Base-by-base conservation (phyloP, 2,888 invertebrate species). In the Lasioglossum vierecki region DNA sequence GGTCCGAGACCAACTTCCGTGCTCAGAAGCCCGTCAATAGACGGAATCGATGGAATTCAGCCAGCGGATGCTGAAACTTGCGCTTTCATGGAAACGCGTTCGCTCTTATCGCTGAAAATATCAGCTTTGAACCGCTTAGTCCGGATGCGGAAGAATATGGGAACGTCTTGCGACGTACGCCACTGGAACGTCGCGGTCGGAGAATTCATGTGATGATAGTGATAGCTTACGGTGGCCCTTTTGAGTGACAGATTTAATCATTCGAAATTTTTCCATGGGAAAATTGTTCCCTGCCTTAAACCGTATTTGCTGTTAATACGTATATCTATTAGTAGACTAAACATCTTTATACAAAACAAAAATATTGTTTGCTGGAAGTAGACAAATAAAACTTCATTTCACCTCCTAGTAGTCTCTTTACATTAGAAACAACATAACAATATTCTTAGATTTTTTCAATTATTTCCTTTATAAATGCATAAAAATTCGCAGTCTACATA, bases 21-120 rank as follows among this genome's bases (percentile, higher is more conserved):
- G 46, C 22, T 3, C 57, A 44, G 66, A 26, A 74, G 76, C 73
- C 60, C 66, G 80, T 77, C 72, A 30, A 88, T 85, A 74, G 80
- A 85, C 79, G 57, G 35, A 41, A 63, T 79, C 72, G 76, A 68
- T 41, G 39, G n/a, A 49, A n/a, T 18, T 9, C 70, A 18, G 46
- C 35, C 63, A 8, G 41, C 26, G 39, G 49, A 63, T n/a, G 46
- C 39, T 46, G 75, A 60, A 60, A 78, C 77, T 77, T 75, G 15
- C 26, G 63, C 72, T 57, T 83, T 80, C 44, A 30, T 49, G 77
- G 39, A 30, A 79, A 57, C 41, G 18, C 39, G 49, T 15, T 60
- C n/a, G 66, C 26, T 22, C 30, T 26, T 66, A 49, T n/a, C 80
- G 15, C 53, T 39, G 30, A 57, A 78, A 70, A 80, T 80, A 75